Conservation (phyloP, 2,888 invertebrate species). For the Gisinianus flammeolus region DNA sequence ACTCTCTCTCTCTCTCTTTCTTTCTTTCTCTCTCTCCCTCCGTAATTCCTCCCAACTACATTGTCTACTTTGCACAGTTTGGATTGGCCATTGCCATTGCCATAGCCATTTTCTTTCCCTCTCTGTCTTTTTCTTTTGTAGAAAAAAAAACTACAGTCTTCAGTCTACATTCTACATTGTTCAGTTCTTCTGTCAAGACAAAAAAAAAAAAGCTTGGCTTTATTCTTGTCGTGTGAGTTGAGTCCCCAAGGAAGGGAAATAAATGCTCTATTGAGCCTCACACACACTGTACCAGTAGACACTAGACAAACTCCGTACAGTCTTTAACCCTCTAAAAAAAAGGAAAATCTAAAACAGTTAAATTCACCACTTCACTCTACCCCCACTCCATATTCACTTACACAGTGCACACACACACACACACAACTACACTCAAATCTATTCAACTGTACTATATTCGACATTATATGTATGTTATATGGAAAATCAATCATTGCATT, state of each 20-base stretch:
- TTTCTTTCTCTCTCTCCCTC: background rate
- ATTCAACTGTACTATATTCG: background rate
- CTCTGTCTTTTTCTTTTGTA: background rate
- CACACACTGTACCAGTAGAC: background rate
- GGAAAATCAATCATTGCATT: background rate
- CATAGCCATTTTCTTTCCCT: background rate
- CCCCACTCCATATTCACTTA: background rate
- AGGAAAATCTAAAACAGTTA: background rate
- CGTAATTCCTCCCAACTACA: slow-evolving; percentile 24
- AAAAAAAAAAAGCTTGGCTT: background rate
- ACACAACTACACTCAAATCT: background rate
- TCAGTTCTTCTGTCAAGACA: background rate
- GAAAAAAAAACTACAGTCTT: background rate
- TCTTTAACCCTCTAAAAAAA: background rate
- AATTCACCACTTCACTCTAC: too few relatives aligned
- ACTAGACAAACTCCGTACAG: background rate
- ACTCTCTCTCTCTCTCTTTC: background rate
- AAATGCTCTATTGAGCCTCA: background rate
- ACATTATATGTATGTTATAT: too few relatives aligned
- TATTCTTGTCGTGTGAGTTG: slow-evolving; percentile 2
- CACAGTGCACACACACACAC: background rate
- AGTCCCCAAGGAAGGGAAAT: slow-evolving; percentile 5
- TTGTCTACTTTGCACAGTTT: slow-evolving; percentile 19
- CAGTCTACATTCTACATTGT: background rate
- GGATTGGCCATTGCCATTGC: background rate